These are phyloP conservation scores for Arge pagana DNA, from an alignment of 2,888 invertebrate genomes.

Conservation along the genomic window DNA sequence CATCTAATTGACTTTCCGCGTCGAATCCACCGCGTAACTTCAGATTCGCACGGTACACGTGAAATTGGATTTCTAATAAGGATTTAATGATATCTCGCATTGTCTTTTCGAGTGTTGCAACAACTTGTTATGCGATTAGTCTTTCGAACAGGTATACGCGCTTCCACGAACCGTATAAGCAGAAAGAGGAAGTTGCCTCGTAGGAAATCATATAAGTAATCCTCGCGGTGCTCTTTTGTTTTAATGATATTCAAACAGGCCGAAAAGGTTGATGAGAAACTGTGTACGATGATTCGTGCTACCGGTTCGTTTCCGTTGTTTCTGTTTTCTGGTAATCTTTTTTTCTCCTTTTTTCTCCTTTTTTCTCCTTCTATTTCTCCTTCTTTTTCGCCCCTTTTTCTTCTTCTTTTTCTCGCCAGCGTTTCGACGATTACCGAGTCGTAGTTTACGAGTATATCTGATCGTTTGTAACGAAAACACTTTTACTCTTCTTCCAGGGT, in stretches of 20 bases:
- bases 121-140: no score
- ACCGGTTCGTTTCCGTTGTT: background rate
- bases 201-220: no score
- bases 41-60: constrained; percentile 51
- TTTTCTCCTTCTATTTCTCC: constrained; percentile 21
- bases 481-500: constrained; percentile 79
- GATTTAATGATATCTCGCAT: constrained; percentile 18
- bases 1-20: constrained; percentile 7
- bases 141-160: no score
- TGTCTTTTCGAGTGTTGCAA: constrained; percentile 1
- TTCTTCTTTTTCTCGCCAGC: constrained; percentile 30
- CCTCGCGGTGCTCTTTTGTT: no score
- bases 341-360: constrained; percentile 15
- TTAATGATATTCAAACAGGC: no score
- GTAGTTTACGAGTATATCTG: no score
- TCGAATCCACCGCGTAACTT: constrained; percentile 40
- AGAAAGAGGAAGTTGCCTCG: no score
- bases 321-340: constrained; percentile 28
- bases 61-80: constrained; percentile 9
- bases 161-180: no score
- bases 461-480: background rate
- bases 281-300: background rate
- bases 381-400: constrained; percentile 22
- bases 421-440: no score
- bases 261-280: background rate